Conservation (phyloP, 2,888 invertebrate species). For the Tetheella fluctuosa region DNA sequence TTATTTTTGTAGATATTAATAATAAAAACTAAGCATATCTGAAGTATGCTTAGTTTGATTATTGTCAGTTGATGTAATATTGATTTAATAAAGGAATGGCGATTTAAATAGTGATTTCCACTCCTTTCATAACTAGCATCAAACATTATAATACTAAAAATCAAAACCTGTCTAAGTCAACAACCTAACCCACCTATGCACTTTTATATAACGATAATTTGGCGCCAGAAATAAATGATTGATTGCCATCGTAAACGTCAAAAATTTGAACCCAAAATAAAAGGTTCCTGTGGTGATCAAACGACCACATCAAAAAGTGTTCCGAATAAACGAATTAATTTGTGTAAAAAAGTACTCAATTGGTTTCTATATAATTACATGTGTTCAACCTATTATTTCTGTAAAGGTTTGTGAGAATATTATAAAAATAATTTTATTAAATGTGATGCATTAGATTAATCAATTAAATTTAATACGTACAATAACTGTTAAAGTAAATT, state of each 20-base stretch:
- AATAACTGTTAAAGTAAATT: neutral
- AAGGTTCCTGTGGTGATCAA: constrained; percentile 47
- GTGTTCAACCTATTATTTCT: constrained; percentile 3
- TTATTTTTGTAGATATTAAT: too few relatives aligned
- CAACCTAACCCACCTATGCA: constrained; percentile 49
- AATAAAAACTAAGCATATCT: too few relatives aligned
- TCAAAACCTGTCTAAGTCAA: constrained; percentile 49
- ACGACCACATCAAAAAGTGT: constrained; percentile 50
- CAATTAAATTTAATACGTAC: neutral
- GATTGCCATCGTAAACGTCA: constrained; percentile 67
- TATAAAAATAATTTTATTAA: neutral
- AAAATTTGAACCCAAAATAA: constrained; percentile 57
- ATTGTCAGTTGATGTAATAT: too few relatives aligned
- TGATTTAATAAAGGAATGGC: too few relatives aligned
- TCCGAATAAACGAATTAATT: constrained; percentile 47
- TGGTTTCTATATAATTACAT: constrained; percentile 10
- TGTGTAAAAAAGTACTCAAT: constrained; percentile 5
- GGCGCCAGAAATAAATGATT: constrained; percentile 60
- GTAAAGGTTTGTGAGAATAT: neutral
- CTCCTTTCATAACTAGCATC: constrained; percentile 17
- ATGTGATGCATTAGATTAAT: neutral
- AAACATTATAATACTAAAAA: constrained; percentile 24
- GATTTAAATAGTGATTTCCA: too few relatives aligned
- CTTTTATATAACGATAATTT: constrained; percentile 64
- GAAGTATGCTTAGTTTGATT: too few relatives aligned